Evolutionary conservation across 1,140 invertebrate species (phyloP).

Genomic region (Brachionus rubens): DNA sequence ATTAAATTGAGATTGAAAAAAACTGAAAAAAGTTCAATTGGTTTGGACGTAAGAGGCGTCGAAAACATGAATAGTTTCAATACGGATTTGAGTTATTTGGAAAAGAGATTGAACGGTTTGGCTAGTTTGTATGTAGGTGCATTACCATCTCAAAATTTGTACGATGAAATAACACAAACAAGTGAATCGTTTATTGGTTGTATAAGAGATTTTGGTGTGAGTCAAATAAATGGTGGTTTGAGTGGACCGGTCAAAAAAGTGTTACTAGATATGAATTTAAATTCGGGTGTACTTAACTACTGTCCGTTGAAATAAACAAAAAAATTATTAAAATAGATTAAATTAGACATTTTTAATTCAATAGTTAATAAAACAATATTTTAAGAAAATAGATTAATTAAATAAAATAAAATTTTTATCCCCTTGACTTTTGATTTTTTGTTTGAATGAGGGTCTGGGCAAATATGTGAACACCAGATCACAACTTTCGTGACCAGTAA

Average conservation of each 20-base stretch:
- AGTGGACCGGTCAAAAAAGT: neutral
- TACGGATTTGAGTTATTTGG: neutral
- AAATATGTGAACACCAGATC: no score
- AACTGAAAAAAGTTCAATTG: neutral
- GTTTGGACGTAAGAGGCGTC: neutral
- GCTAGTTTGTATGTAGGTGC: constrained; percentile 22
- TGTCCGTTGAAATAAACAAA: constrained; percentile 42
- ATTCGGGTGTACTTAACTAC: constrained; percentile 22
- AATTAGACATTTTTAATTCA: no score
- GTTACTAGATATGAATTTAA: constrained; percentile 27
- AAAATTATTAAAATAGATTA: no score
- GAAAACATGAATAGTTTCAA: neutral
- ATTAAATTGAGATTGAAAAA: constrained; percentile 37
- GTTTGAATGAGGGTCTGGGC: no score
- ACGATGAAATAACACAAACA: neutral
- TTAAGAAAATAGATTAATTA: no score
- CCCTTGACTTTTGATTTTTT: no score
- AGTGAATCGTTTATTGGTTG: constrained; percentile 33
- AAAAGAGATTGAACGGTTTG: neutral
- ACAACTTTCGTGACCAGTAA: no score
- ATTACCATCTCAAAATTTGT: neutral
- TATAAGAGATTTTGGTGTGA: constrained; percentile 29
- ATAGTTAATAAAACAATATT: no score
- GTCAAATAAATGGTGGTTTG: neutral
- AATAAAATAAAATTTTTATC: no score